Base-by-base conservation (phyloP, 2,888 invertebrate species). In the Ormia ochracea region DNA sequence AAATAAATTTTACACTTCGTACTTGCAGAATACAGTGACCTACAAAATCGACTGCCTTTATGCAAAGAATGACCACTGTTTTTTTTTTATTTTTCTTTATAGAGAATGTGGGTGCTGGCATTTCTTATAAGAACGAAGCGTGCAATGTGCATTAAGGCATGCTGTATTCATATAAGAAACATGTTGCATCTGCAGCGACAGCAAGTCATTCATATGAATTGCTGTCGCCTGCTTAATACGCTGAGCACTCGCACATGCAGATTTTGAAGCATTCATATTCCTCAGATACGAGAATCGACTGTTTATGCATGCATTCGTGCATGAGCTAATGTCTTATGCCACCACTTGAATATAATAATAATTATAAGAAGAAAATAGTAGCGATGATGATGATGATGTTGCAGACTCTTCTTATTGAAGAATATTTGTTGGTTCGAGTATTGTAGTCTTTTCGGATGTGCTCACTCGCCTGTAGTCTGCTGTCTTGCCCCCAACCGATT, bases 281-380 rank as follows among this genome's bases (percentile, higher is more conserved):
- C 31, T 26, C 19, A 41, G 19, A 50, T 43, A 61, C n/a, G n/a
- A n/a, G n/a, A n/a, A n/a, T 52, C 50, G 28, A 61, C 23, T 48
- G 36, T 14, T 31, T 43, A 17, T 17, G 28, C 26, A 28, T 14
- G 19, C 21, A 17, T 50, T 10, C 52, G 14, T 23, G 14, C 26
- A 14, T 68, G 41, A 50, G 52, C 43, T n/a, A 43, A 23, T 52
- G 63, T 52, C 45, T 65, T 58, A 28, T 38, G 38, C 56, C 45
- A 65, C 38, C 65, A 73, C 73, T 73, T 73, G 48, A 73, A 65
- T 63, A 33, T 52, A 36, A 50, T 50, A 28, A 38, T 23, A 38
- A 43, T n/a, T n/a, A n/a, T n/a, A n/a, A n/a, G n/a, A n/a, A n/a
- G n/a, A n/a, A n/a, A n/a, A n/a, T n/a, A n/a, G n/a, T n/a, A n/a